These are phyloP conservation scores for Mesorhabditis spiculigera DNA, from an alignment of 2,888 invertebrate species.

Conservation along the genomic window DNA sequence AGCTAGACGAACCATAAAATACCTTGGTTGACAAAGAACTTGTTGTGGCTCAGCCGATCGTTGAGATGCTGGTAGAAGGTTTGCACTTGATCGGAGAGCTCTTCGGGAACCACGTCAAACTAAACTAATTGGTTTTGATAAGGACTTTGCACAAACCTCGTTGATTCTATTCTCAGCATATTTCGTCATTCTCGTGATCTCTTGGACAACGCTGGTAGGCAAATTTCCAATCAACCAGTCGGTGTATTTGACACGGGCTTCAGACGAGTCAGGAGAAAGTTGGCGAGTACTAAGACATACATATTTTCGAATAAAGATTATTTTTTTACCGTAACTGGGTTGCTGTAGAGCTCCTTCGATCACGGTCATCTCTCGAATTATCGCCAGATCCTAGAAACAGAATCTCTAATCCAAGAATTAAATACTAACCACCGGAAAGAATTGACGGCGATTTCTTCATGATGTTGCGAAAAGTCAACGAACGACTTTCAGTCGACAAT, in stretches of 20 bases:
- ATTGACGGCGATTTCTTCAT: conserved; percentile 42
- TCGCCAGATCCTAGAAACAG: not conserved
- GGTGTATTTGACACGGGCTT: conserved; percentile 60
- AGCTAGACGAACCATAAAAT: conserved; percentile 61
- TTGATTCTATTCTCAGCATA: conserved; percentile 60
- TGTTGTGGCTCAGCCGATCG: conserved; percentile 69
- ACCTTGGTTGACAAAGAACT: conserved; percentile 45
- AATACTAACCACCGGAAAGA: conserved; percentile 11
- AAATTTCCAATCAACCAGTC: conserved; percentile 59
- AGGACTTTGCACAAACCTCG: conserved; percentile 58
- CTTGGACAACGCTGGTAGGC: conserved; percentile 59
- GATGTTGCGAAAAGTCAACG: conserved; percentile 35
- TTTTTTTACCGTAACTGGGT: not conserved
- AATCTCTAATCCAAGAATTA: not conserved
- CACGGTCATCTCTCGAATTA: not conserved
- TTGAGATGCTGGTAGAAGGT: conserved; percentile 79
- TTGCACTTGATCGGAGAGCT: conserved; percentile 83
- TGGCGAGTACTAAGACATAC: conserved; percentile 22
- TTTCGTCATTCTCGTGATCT: conserved; percentile 70
- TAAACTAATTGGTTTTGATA: conserved; percentile 17
- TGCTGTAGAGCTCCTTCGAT: conserved; percentile 4
- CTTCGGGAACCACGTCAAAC: conserved; percentile 68
- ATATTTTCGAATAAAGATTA: conserved; percentile 10
- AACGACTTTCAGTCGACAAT: conserved; percentile 60
- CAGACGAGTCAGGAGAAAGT: conserved; percentile 35